Conservation (phyloP, 2,888 invertebrate species). For the Cryptus viduatorius region DNA sequence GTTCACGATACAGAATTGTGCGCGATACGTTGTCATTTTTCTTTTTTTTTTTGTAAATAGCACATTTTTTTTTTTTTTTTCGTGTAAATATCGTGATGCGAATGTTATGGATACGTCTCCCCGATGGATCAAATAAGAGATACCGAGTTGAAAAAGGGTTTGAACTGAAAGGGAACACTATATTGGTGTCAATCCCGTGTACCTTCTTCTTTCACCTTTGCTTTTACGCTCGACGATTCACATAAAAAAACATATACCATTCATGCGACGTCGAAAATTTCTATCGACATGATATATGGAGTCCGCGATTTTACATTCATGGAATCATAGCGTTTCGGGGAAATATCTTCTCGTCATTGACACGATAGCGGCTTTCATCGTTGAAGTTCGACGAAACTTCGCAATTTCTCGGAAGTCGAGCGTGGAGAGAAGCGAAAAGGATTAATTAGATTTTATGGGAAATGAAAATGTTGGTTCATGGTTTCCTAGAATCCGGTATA, state of each 20-base stretch:
- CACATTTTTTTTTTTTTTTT: background rate
- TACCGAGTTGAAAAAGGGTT: background rate
- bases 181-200: background rate
- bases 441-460: background rate
- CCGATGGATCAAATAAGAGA: conserved; percentile 2
- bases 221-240: background rate
- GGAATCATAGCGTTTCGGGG: conserved; percentile 41
- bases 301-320: conserved; percentile 36
- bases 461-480: background rate
- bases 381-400: background rate
- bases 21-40: background rate
- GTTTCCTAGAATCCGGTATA: too few species aligned
- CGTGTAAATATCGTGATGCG: background rate
- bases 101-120: background rate
- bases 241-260: conserved; percentile 27
- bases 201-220: conserved; percentile 4
- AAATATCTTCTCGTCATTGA: conserved; percentile 4
- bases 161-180: background rate
- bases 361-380: background rate
- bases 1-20: background rate
- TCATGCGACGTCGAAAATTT: conserved; percentile 31
- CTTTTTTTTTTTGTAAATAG: background rate
- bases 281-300: conserved; percentile 19
- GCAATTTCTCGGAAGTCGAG: background rate
- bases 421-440: background rate